Evolutionary conservation across 1,140 invertebrate species (phyloP).

Genomic region (Pseudomyrmex dendroicus): DNA sequence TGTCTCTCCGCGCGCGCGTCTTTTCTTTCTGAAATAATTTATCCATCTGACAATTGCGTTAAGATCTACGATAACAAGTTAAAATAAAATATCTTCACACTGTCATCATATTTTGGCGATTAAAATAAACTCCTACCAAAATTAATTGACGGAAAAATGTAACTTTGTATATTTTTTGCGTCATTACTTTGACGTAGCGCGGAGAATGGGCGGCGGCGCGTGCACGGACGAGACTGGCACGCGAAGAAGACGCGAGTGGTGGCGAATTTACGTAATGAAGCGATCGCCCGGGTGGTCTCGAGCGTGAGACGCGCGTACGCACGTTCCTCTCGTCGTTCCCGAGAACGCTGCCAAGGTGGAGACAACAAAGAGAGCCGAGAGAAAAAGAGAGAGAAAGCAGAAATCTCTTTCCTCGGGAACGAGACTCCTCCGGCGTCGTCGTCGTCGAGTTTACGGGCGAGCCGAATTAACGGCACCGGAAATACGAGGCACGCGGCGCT

Average conservation of each 20-base stretch:
- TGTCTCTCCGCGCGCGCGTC: too few relatives aligned
- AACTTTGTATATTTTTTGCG: too few relatives aligned
- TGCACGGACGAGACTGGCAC: slow-evolving; percentile 51
- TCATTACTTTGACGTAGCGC: slow-evolving; percentile 20
- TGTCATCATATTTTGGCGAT: too few relatives aligned
- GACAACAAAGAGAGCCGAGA: slow-evolving; percentile 60
- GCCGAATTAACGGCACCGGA: slow-evolving; percentile 69
- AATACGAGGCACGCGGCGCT: slow-evolving; percentile 62
- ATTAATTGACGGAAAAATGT: too few relatives aligned
- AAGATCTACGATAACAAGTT: background rate
- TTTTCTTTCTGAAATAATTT: background rate
- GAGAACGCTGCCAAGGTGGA: slow-evolving; percentile 62
- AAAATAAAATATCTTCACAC: background rate
- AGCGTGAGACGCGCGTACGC: slow-evolving; percentile 56
- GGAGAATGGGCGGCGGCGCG: slow-evolving; percentile 45
- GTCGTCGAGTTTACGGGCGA: background rate
- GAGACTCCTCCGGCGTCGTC: slow-evolving; percentile 10
- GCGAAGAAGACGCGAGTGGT: slow-evolving; percentile 52
- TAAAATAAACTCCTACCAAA: slow-evolving; percentile 1
- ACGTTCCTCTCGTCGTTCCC: slow-evolving; percentile 53
- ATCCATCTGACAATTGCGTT: background rate
- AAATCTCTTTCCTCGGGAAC: slow-evolving; percentile 34
- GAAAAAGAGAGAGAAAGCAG: background rate
- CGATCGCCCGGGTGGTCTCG: slow-evolving; percentile 70
- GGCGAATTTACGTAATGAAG: slow-evolving; percentile 73